Evolutionary conservation across 1,140 invertebrate species (phyloP).

Genomic region (Drosophila fuyamai): DNA sequence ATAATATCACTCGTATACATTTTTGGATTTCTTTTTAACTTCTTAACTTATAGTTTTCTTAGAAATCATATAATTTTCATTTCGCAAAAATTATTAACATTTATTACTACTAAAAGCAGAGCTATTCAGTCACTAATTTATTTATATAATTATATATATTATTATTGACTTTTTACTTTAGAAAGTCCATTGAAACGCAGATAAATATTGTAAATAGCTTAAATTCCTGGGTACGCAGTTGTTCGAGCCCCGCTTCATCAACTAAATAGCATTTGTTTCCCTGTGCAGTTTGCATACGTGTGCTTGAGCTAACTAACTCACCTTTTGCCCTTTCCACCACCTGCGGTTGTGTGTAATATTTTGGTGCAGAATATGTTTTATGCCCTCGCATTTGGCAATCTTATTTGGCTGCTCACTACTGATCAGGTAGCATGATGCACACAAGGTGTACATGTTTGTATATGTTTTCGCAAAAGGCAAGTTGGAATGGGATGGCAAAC

Average conservation of each 20-base stretch:
- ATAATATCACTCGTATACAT: background rate
- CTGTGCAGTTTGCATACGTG: conserved; percentile 35
- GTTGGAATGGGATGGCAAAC: background rate
- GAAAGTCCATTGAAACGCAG: too few relatives aligned
- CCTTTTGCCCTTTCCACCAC: background rate
- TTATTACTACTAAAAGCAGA: too few relatives aligned
- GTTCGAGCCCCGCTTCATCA: background rate
- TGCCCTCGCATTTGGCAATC: conserved; percentile 56
- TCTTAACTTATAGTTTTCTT: background rate
- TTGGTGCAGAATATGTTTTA: conserved; percentile 66
- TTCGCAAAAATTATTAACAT: too few relatives aligned
- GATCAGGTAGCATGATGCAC: conserved; percentile 14
- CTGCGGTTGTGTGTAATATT: conserved; percentile 63
- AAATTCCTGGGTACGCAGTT: background rate
- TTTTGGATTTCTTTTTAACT: background rate
- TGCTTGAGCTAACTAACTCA: conserved; percentile 53
- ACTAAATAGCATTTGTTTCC: conserved; percentile 15
- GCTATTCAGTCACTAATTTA: too few relatives aligned
- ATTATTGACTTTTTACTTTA: too few relatives aligned
- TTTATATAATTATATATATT: too few relatives aligned
- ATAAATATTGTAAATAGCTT: too few relatives aligned
- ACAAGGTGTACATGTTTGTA: conserved; percentile 9
- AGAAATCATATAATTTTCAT: too few relatives aligned
- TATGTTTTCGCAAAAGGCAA: background rate
- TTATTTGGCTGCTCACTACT: conserved; percentile 27